phyloP scores from a whole-genome alignment of 2,888 invertebrate genomes.

The Leptarthrus brevirostris region DNA sequence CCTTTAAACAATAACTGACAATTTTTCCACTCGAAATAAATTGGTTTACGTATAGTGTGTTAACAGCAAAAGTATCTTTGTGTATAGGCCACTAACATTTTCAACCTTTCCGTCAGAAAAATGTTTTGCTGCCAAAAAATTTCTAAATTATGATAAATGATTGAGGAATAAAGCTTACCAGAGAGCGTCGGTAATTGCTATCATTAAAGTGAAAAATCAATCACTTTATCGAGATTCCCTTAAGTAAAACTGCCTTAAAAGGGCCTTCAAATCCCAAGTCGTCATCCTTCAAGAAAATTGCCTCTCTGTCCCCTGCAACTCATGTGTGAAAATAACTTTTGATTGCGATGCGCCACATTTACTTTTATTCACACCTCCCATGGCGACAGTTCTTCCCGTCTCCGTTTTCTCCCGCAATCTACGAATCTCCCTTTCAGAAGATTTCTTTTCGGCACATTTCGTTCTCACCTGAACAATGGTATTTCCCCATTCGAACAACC shows the following conservation, averaged over 20 bases:
- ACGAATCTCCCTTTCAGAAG: not conserved
- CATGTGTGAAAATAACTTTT: constrained; percentile 36
- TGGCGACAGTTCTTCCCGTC: no score
- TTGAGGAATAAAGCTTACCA: no score
- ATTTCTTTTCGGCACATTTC: no score
- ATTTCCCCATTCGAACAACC: not conserved
- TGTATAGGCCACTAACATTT: no score
- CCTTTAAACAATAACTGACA: no score
- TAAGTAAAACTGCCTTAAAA: not conserved
- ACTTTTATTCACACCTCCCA: constrained; percentile 15
- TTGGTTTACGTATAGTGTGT: no score
- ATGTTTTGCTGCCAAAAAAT: no score
- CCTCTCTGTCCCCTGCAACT: not conserved
- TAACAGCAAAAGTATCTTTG: no score
- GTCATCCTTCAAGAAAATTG: not conserved
- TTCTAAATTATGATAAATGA: no score
- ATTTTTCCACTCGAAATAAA: no score
- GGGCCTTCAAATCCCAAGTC: not conserved
- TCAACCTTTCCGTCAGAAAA: no score
- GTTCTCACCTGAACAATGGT: no score
- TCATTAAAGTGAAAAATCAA: not conserved
- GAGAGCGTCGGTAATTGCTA: not conserved
- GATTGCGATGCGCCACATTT: constrained; percentile 29
- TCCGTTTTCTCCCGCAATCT: not conserved
- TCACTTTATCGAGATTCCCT: not conserved